phyloP scores from a whole-genome alignment of 2,888 invertebrate genomes.

The Mythimna lalbum region DNA sequence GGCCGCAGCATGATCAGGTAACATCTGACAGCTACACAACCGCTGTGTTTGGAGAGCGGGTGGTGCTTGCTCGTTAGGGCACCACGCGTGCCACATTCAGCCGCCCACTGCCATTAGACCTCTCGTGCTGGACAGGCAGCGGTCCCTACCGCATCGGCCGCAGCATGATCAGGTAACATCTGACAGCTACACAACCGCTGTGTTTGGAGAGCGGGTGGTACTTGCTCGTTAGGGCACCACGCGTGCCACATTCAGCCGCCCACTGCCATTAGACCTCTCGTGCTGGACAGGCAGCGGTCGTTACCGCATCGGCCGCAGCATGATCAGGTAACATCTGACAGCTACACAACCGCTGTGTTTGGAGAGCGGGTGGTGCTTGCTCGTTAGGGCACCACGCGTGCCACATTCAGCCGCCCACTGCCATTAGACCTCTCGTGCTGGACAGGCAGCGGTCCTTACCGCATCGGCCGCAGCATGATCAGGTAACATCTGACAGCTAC shows the following conservation, averaged over 20 bases:
- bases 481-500: slow-evolving; percentile 95
- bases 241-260: slow-evolving; percentile 97
- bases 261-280: slow-evolving; percentile 97
- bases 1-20: too few species aligned
- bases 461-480: slow-evolving; percentile 83
- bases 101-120: slow-evolving; percentile 98
- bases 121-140: slow-evolving; percentile 96
- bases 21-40: slow-evolving; percentile 99
- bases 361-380: slow-evolving; percentile 97
- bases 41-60: slow-evolving; percentile 98
- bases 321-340: slow-evolving; percentile 85
- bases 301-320: slow-evolving; percentile 89
- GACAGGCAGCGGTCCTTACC: slow-evolving; percentile 95
- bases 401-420: slow-evolving; percentile 97
- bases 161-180: slow-evolving; percentile 82
- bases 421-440: slow-evolving; percentile 97
- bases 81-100: slow-evolving; percentile 96
- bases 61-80: slow-evolving; percentile 97
- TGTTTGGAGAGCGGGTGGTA: slow-evolving; percentile 97
- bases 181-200: slow-evolving; percentile 99
- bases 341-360: slow-evolving; percentile 98
- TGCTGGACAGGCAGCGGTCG: slow-evolving; percentile 95
- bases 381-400: slow-evolving; percentile 96
- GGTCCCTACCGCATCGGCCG: slow-evolving; percentile 92
- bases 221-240: slow-evolving; percentile 97